Evolutionary conservation across 2,888 invertebrate genomes (phyloP), one percentile per base, ranked within the genome.

Genomic region (Zaprionus bogoriensis): DNA sequence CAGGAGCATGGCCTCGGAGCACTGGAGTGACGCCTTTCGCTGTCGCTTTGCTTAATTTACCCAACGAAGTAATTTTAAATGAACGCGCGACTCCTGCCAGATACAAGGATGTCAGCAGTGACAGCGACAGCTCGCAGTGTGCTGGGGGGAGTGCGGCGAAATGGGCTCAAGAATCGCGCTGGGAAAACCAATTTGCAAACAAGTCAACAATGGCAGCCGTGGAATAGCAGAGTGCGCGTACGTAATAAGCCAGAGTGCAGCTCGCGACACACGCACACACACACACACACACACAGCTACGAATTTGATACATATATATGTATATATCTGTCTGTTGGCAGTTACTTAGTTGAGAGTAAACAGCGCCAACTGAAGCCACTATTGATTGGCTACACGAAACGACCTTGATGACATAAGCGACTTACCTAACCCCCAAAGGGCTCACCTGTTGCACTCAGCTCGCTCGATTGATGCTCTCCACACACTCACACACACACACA

Each of bases 131-230:
- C 53, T 45, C 28, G 52, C 28, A 27, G 41, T 38, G 42, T 17
- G 20, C 2, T 22, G 42, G 51, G 38, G 12, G 9, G 10, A 14
- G 22, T 19, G n/a, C 22, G 22, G 12, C 4, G 4, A 73, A 52
- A 67, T 54, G 67, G 67, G 45, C 70, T 66, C 64, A 74, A 60
- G 67, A 55, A 70, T 67, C 66, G 50, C 64, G 51, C 61, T 69
- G 68, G 54, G 65, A 87, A 74, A 87, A 74, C 87, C 86, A 82
- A 87, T 82, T 82, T 87, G 80, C 87, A 82, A 86, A 82, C 79
- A 87, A 87, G 77, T 68, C 86, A 87, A 78, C 82, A 79, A 86
- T 74, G 64, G 51, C 65, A 55, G 30, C 30, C 36, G 30, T 23
- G 44, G 61, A 67, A 77, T 60, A 61, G 84, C 67, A 51, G 59